These are phyloP conservation scores for Puntigrus tetrazona DNA, from an alignment of 2,113 vertebrate species.

Conservation along the genomic window DNA sequence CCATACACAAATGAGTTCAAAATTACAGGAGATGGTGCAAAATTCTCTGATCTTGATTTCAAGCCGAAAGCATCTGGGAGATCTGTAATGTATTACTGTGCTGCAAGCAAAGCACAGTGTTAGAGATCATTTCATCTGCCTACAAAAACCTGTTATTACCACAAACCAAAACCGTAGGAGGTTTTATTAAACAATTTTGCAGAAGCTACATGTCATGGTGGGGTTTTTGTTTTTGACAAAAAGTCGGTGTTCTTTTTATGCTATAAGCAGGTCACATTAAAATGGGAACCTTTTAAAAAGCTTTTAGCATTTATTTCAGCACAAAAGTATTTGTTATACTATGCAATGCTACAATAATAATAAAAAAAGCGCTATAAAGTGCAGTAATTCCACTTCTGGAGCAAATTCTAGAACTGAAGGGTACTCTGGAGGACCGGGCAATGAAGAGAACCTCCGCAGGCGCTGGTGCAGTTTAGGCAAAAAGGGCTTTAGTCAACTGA, in stretches of 20 bases:
- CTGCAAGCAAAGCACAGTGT: constrained; percentile 45
- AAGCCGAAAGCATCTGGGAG: constrained; percentile 15
- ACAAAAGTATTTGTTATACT: neutral
- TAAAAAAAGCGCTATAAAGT: too few relatives aligned
- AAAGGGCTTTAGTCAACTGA: too few relatives aligned
- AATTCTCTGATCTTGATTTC: constrained; percentile 28
- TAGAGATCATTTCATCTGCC: neutral
- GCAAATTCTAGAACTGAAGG: too few relatives aligned
- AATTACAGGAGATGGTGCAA: constrained; percentile 40
- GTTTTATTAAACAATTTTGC: neutral
- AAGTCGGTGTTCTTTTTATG: too few relatives aligned
- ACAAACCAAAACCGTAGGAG: neutral
- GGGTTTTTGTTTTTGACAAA: neutral
- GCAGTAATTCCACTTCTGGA: too few relatives aligned
- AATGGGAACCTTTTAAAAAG: neutral
- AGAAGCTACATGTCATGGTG: neutral
- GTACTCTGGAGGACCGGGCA: too few relatives aligned
- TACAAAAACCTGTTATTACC: constrained; percentile 37
- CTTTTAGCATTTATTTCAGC: neutral
- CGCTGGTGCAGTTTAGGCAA: too few relatives aligned
- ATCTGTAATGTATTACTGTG: constrained; percentile 52
- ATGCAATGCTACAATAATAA: neutral
- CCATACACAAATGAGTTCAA: constrained; percentile 26
- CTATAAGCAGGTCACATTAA: neutral
- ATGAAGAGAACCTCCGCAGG: too few relatives aligned